These are phyloP conservation scores for Halisarca cf. caerulea DNA, from an alignment of 37 sponge, comb jelly and placozoan genomes.

Conservation along the genomic window DNA sequence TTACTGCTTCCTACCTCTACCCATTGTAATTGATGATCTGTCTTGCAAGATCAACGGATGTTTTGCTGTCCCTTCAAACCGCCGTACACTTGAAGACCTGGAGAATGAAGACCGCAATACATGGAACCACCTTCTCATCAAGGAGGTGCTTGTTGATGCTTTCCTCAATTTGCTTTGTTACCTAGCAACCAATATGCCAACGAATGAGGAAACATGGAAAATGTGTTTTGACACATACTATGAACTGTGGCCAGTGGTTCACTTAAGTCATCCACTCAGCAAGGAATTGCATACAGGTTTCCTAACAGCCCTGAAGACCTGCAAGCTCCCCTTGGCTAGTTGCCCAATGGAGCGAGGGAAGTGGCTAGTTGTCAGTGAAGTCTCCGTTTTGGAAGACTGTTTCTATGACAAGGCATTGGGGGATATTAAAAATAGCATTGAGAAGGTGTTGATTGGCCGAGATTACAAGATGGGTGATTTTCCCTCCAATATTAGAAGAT, in stretches of 20 bases:
- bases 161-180: conserved; percentile 21
- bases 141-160: conserved; percentile 33
- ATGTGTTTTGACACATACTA: conserved; percentile 43
- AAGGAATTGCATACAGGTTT: not conserved
- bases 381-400: not conserved
- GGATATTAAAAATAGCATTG: conserved; percentile 10
- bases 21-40: conserved; percentile 33
- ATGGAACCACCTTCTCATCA: conserved; percentile 59
- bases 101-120: not conserved
- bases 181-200: conserved; percentile 8
- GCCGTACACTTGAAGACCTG: conserved; percentile 30
- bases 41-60: conserved; percentile 54
- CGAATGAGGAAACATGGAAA: not conserved
- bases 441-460: conserved; percentile 10
- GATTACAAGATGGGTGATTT: conserved; percentile 24
- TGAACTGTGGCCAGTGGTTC: conserved; percentile 35
- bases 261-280: not conserved
- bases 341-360: conserved; percentile 15
- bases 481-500: conserved; percentile 26
- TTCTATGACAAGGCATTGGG: not conserved
- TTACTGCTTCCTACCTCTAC: conserved; percentile 71
- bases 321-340: not conserved
- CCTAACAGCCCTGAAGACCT: not conserved
- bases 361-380: conserved; percentile 43
- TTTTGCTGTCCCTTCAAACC: conserved; percentile 55